These are phyloP conservation scores for Epistrophella euchroma DNA, from an alignment of 2,888 invertebrate species.

Conservation along the genomic window DNA sequence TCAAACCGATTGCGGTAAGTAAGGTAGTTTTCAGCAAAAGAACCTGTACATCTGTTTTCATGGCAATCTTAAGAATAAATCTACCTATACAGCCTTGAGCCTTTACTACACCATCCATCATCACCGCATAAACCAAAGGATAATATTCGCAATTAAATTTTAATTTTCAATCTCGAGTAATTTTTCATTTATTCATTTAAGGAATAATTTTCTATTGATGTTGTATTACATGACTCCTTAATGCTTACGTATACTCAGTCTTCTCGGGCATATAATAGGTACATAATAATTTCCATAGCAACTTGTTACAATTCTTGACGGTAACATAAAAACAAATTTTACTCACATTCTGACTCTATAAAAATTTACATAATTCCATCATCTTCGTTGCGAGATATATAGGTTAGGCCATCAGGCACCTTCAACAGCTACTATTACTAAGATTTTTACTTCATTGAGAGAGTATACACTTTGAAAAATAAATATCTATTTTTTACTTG, in stretches of 20 bases:
- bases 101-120: too few relatives aligned
- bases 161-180: constrained; percentile 62
- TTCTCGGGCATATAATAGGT: not conserved
- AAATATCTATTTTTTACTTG: too few relatives aligned
- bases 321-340: constrained; percentile 67
- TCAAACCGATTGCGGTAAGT: constrained; percentile 1
- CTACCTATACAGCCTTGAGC: not conserved
- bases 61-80: not conserved
- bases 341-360: constrained; percentile 66
- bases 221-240: constrained; percentile 12
- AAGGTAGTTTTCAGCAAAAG: not conserved
- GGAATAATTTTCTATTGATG: constrained; percentile 42
- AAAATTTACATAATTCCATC: constrained; percentile 70
- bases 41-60: not conserved
- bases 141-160: constrained; percentile 66
- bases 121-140: not conserved
- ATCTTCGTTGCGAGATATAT: not conserved
- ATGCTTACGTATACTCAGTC: too few relatives aligned
- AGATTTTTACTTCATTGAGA: not conserved
- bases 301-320: constrained; percentile 62
- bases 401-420: not conserved
- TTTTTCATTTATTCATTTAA: constrained; percentile 66
- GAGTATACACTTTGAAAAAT: constrained; percentile 17
- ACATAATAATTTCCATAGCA: constrained; percentile 13
- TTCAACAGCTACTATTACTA: not conserved